Evolutionary conservation across 2,888 invertebrate species (phyloP).

Genomic region (Eristalinus aeneus): DNA sequence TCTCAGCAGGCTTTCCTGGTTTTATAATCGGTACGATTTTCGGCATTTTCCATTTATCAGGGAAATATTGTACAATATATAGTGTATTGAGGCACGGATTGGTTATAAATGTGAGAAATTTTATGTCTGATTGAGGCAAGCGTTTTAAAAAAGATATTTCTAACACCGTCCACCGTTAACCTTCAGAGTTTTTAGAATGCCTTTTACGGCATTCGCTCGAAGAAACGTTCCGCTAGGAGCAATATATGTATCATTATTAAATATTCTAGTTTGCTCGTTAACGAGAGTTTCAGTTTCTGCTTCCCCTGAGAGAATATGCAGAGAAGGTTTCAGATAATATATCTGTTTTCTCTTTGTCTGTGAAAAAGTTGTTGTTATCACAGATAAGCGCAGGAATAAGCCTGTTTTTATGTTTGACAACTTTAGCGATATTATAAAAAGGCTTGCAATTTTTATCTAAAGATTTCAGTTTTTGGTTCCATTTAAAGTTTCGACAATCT

Average conservation of each 20-base stretch:
- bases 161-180: background rate
- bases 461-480: background rate
- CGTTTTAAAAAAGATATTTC: background rate
- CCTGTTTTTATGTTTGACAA: no score
- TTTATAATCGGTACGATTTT: background rate
- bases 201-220: background rate
- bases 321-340: background rate
- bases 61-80: background rate
- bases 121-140: background rate
- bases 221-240: background rate
- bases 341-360: no score
- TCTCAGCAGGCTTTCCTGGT: background rate
- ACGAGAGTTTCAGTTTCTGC: background rate
- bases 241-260: background rate
- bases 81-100: background rate
- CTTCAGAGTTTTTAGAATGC: background rate
- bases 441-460: slow-evolving; percentile 15
- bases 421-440: background rate
- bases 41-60: background rate
- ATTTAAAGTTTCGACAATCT: background rate
- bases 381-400: no score
- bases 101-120: background rate
- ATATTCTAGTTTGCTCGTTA: background rate
- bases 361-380: no score
- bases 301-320: background rate